Conservation (phyloP, 1,140 invertebrate species). For the Ceratina australensis region DNA sequence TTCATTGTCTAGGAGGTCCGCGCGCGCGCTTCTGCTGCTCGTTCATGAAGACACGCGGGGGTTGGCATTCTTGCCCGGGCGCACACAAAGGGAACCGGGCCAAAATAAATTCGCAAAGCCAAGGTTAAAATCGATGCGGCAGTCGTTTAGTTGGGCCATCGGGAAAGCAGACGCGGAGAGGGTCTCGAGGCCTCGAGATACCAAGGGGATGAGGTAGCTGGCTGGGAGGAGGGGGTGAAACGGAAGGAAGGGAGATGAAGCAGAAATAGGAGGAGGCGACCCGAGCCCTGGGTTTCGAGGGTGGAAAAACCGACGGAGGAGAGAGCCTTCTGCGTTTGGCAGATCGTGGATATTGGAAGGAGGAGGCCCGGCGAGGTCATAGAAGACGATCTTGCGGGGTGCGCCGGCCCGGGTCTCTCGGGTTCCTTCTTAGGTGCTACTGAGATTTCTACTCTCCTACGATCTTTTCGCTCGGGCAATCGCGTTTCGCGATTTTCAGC, state of each 20-base stretch:
- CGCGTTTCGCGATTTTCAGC: slow-evolving; percentile 29
- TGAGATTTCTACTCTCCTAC: slow-evolving; percentile 28
- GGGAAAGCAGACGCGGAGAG: neutral
- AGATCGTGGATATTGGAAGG: slow-evolving; percentile 72
- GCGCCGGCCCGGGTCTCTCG: neutral
- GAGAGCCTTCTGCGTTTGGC: slow-evolving; percentile 68
- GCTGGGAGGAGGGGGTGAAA: neutral
- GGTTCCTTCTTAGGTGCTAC: slow-evolving; percentile 35
- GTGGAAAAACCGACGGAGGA: neutral
- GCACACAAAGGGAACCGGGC: slow-evolving; percentile 41
- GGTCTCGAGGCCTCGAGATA: slow-evolving; percentile 10
- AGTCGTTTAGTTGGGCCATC: slow-evolving; percentile 30
- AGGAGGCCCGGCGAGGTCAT: slow-evolving; percentile 60
- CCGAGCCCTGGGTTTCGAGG: neutral
- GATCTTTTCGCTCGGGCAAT: slow-evolving; percentile 49
- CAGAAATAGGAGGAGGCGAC: slow-evolving; percentile 5
- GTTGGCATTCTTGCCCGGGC: slow-evolving; percentile 20
- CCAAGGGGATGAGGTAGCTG: too few relatives aligned
- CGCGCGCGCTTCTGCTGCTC: slow-evolving; percentile 49
- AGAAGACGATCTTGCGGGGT: slow-evolving; percentile 52
- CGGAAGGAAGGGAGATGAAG: slow-evolving; percentile 27
- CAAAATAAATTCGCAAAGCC: slow-evolving; percentile 70
- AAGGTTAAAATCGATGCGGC: slow-evolving; percentile 65
- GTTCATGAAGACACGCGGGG: slow-evolving; percentile 42
- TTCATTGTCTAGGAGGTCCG: slow-evolving; percentile 37